Evolutionary conservation across 2,113 vertebrate species (phyloP), one percentile per base, ranked within the genome.

Genomic region (Cyphomyrus discorhynchus): DNA sequence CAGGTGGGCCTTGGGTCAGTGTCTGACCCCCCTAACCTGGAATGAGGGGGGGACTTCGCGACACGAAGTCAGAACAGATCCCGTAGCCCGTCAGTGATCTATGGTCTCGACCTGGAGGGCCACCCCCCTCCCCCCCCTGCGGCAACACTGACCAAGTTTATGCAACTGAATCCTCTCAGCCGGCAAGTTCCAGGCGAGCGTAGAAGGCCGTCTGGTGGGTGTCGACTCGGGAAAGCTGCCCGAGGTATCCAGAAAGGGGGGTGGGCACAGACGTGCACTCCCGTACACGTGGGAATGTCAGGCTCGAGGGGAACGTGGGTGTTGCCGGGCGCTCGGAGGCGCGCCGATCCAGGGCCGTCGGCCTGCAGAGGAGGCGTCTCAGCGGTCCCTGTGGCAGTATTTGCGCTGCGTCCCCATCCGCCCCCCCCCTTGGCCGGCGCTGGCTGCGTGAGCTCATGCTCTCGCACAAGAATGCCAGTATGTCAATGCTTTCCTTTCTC

Each of bases 401-500:
- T 19, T 39, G 58, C 6, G 0, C 24, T 77, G 35, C 15, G 19
- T 77, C 47, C 9, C 58, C 58, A 7, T 58, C 35, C 13, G 31
- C 70, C 66, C 47, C 42, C 11, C 62, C 84, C 19, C 31, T 91
- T 88, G 82, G 94, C 92, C 92, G 93, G 90, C 92, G 90, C 92
- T 89, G 93, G 95, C 94, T 92, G 93, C 91, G 7, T 89, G 80
- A 90, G 87, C 90, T 94, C 93, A 92, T 88, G 91, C 93, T 92
- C 88, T 93, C 90, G 91, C 92, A 91, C 39, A 93, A 94, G 93
- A 94, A 93, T 94, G 94, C 92, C 92, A 91, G 47, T 89, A 90
- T 93, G 92, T 95, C 92, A 95, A 93, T 94, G 92, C 91, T 90
- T 92, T 88, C 90, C 89, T 93, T 95, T 88, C 88, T 86, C 88